Evolutionary conservation across 2,888 invertebrate genomes (phyloP), one percentile per base, ranked within the genome.

Genomic region (Aplocera efformata): DNA sequence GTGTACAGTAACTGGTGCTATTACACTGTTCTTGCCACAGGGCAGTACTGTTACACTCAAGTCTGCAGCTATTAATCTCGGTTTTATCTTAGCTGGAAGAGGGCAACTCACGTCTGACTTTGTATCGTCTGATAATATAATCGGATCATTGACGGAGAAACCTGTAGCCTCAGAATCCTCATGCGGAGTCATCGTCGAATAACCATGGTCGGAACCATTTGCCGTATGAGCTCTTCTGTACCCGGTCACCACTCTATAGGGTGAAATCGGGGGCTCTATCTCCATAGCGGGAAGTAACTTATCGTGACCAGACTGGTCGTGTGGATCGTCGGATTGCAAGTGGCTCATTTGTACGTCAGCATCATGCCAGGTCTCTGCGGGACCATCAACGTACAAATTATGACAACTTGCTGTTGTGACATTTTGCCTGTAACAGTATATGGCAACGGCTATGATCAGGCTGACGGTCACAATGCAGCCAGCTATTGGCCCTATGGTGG

Each of bases 151-250:
- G 6, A 92, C 89, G 10, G 93, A 94, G 56, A 94, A 93, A 6
- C 93, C 94, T 53, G 94, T 92, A 56, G 94, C 94, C 68, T 96
- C 96, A 1, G 94, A 95, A 67, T 96, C 96, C 65, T 96, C 96
- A 60, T 96, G 96, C 1, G 95, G 96, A 0, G 96, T 96, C 96
- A 96, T 96, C 0, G 96, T 96, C 1, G 96, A 96, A 78, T 98
- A 98, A 1, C 98, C 98, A 68, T 97, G 96, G 83, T 98, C 98
- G n/a, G 96, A 96, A 58, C 94, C 94, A 28, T 93, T 93, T 0
- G 94, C 92, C 0, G 93, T 91, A 29, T 93, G 91, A 2, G 94
- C 92, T 20, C 95, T 90, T 25, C 94, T 88, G 71, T 96, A 96
- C 37, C 92, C 93, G 0, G 95, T 94, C 28, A 95, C 93, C 47